Evolutionary conservation across 2,888 invertebrate genomes (phyloP), one percentile per base, ranked within the genome.

Genomic region (Apotomis capreana): DNA sequence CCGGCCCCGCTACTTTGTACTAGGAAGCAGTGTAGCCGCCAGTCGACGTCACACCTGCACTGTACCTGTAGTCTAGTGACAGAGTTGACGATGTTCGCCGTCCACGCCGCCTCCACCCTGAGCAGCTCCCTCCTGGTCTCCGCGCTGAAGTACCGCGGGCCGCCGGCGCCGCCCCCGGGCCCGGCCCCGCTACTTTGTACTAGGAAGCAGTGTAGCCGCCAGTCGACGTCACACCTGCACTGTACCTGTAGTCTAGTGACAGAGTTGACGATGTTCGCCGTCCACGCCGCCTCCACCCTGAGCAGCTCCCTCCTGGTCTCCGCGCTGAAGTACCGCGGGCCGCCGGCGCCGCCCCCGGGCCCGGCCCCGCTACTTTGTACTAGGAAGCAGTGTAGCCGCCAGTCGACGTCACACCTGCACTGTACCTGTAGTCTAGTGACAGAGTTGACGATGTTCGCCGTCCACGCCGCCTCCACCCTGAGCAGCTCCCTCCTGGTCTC

Each of bases 91-190:
- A 98, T 97, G 76, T 98, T 97, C 78, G 96, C 95, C 85, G 99
- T 98, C 98, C 99, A 99, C 70, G 98, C 98, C 78, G 97, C 97
- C 92, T 99, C 99, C 76, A 99, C 96, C 82, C 97, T 94, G 81
- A 98, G 94, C 81, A 99, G 93, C 83, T 98, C 98, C 84, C 97
- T 97, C 26, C 98, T 94, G 12, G 98, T 98, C 92, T 99, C 99
- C 8, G 98, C 97, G 78, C 97, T 98, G 88, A 99, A 95, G 93
- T 98, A 98, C 74, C 97, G 92, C 73, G 82, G 80, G 49, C 82
- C 68, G 81, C 76, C 59, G 77, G 78, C 78, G 77, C 76, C 61
- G 78, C 78, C 78, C 78, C 79, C 77, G 68, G 78, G 75, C 44
- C 83, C 84, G 49, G 82, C 76, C 73, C 83, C 83, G 65, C 86